Base-by-base conservation (phyloP, 2,888 invertebrate species). In the Phortica okadai region DNA sequence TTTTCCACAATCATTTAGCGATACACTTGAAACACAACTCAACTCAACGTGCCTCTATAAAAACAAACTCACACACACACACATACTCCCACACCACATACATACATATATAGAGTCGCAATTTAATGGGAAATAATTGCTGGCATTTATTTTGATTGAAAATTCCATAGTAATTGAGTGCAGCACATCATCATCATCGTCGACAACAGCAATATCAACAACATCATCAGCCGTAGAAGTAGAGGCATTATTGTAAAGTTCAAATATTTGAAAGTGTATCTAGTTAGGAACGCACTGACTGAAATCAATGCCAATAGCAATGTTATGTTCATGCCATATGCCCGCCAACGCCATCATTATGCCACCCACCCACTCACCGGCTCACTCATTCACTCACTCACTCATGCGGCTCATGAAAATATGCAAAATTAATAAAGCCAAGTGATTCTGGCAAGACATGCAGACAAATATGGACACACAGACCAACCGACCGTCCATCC, bases 101-200 rank as follows among this genome's bases (percentile, higher is more conserved):
- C 16, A n/a, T 21, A 21, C 21, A 21, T 21, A 21, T 21, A 21
- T 21, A 21, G 0, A 21, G 21, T 21, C 21, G 21, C 11, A 21
- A 45, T 69, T 69, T 69, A 69, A 74, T 76, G 72, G 14, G 76
- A 78, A 80, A 78, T 80, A 82, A 81, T 79, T 78, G 79, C 77
- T 74, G 77, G 75, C 78, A 81, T 82, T 82, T 82, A 81, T 81
- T 81, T 80, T 81, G 82, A 80, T 82, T 80, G 81, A 80, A 82
- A 81, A 80, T 82, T 81, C 79, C 75, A 79, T 74, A 73, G 77
- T 78, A 81, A 82, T 81, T 81, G 81, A 80, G 77, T 79, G 78
- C 78, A 76, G 45, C 67, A 74, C 64, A 72, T 56, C 70, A 74
- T 25, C 69, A 66, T 44, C 72, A 58, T 50, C 70, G 42, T 41